Evolutionary conservation across 2,113 vertebrate species (phyloP), one percentile per base, ranked within the genome.

Genomic region (Zeus faber): DNA sequence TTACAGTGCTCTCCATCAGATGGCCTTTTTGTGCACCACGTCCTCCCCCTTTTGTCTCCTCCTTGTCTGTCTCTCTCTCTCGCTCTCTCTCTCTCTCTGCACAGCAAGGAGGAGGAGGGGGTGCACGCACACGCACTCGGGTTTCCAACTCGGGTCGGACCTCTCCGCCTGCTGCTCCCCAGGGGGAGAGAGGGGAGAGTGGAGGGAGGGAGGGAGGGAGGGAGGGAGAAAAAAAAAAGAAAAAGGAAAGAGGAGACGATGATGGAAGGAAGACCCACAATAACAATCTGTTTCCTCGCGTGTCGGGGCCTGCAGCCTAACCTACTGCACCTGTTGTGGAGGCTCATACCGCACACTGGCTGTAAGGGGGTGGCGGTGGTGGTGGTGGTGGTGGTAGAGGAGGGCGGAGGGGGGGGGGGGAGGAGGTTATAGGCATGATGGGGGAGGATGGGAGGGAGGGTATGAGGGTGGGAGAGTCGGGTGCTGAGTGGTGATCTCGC

Each of bases 261-360:
- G 82, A 82, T 72, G 68, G 81, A 77, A 70, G 67, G 59, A 72
- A 77, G 72, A 76, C 61, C 67, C 76, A 85, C 80, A 83, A 84
- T 82, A 83, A 84, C 77, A 87, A 70, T 85, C 74, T 84, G 80
- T 84, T 85, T 87, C 80, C 81, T 82, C 47, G 62, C 82, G 49
- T 87, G 85, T 75, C 25, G 51, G 74, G 77, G 79, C 88, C 77
- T 77, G 87, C 72, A 73, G 77, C 68, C 70, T 82, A 86, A 85
- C 85, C 82, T 82, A 74, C 83, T 87, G 88, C 89, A 91, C 89
- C 89, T 90, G 89, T 86, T 87, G 75, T 81, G 72, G 69, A 83
- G 62, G 67, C 83, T 77, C 67, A 86, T 67, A 56, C 76, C 74
- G 46, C 67, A n/a, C n/a, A n/a, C 70, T 46, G 25, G 29, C 50